Base-by-base conservation (phyloP, 2,113 vertebrate species). In the Zingel zingel region DNA sequence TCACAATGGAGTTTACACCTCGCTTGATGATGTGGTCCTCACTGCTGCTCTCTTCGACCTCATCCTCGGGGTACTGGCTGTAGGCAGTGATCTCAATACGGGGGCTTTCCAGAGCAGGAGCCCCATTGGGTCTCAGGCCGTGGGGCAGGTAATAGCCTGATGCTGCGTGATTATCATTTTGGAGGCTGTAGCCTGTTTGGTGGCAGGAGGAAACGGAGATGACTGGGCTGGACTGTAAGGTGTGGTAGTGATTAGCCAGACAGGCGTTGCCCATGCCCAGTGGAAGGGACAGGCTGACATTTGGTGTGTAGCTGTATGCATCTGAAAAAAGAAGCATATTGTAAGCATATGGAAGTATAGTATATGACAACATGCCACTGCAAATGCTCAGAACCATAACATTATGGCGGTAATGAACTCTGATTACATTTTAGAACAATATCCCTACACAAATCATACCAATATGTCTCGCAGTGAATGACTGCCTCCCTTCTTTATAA, bases 71-170 rank as follows among this genome's bases (percentile, higher is more conserved):
- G 76, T 97, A 97, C 81, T 96, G 98, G 91, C 94, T 93, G 87
- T 98, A 99, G 39, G 98, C 95, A 0, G 98, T 99, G 91, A 99
- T 99, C 94, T 99, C 98, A 21, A 99, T 99, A 48, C 98, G 96
- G 1, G 98, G 98, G 79, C 98, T 99, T 89, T 99, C 98, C 83
- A 99, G 88, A 0, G 97, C 89, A 0, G 97, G 97, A 9, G 96
- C 96, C 6, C 97, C 97, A 3, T 96, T 97, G 65, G 97, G 96
- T 90, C 97, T 94, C 61, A 96, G 62, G 65, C 91, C 91, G 0
- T 97, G 95, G 0, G 97, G 87, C 80, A 99, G 89, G 82, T 98
- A 99, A 84, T 97, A 99, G 48, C 96, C 93, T 0, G 96, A 82
- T 21, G 95, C 93, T 62, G 94, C 70, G 43, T 90, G 95, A 0